phyloP scores from a whole-genome alignment of 2,113 vertebrate genomes.

The Sphaerodactylus townsendi region DNA sequence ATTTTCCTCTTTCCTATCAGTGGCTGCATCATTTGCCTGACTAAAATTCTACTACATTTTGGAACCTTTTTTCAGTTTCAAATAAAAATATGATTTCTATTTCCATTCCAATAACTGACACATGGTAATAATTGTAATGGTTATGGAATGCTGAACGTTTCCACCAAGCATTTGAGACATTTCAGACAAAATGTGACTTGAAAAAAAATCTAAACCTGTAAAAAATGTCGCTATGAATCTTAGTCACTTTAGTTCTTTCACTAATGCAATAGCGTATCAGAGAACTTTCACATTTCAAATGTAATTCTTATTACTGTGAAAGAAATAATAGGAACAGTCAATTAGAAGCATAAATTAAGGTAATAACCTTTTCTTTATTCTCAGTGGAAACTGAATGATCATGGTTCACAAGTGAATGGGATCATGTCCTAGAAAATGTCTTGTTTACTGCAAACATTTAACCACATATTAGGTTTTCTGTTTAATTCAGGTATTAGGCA shows the following conservation, averaged over 20 bases:
- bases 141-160: background rate
- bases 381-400: background rate
- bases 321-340: background rate
- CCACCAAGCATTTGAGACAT: background rate
- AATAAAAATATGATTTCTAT: background rate
- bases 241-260: background rate
- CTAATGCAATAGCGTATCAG: background rate
- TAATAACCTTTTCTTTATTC: background rate
- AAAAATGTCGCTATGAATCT: background rate
- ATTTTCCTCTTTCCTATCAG: background rate
- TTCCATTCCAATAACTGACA: background rate
- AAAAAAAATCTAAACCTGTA: background rate
- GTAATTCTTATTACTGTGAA: background rate
- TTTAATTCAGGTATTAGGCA: too few relatives aligned
- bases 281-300: background rate
- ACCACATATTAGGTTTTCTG: background rate
- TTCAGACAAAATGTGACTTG: conserved; percentile 6
- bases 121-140: background rate
- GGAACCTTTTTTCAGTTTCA: background rate
- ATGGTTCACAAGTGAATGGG: background rate
- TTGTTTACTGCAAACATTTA: background rate
- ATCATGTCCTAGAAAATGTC: background rate
- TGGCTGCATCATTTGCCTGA: background rate
- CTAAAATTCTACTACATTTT: background rate
- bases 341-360: background rate